Base-by-base conservation (phyloP, 2,113 vertebrate genomes). In the Lampris megalopsis region DNA sequence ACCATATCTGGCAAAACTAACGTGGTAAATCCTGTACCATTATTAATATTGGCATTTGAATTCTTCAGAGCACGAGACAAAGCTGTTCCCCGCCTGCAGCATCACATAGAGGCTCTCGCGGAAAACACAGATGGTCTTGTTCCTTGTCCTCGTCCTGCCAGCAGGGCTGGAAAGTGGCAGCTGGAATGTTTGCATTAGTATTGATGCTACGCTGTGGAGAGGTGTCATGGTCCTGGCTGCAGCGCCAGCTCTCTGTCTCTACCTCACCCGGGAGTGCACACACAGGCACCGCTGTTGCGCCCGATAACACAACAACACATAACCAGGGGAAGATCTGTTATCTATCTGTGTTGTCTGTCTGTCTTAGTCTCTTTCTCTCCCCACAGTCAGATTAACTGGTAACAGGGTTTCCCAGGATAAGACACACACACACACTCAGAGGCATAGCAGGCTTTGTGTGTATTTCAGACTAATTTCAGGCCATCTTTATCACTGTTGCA, bases 141-240 rank as follows among this genome's bases (percentile, higher is more conserved):
- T 85, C 73, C 63, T 71, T 56, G 71, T 66, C 35, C 52, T 36
- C 1, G 58, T 79, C 78, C 68, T 79, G 71, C 75, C 80, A 84
- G 49, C 68, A 78, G 71, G 66, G 68, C 82, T 84, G 87, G 84
- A 78, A 82, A 88, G 74, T 83, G 81, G 76, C 85, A 84, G 89
- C 84, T 85, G 88, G 83, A 85, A 87, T 88, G 86, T 88, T 90
- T 92, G 83, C 82, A 71, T 90, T 83, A 77, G 64, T 24, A 24
- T 24, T 24, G 24, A 24, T 84, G 78, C 82, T 75, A 37, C 54
- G 71, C 77, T 82, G 78, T 73, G 86, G 86, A 79, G 77, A 88
- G 89, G 89, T 91, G 90, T 86, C 81, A 83, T 74, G 35, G 82
- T 87, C 67, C 83, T 69, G 73, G 80, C 82, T 82, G 76, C 87